Evolutionary conservation across 2,888 invertebrate species (phyloP), one percentile per base, ranked within the genome.

Genomic region (Encarsia formosa): DNA sequence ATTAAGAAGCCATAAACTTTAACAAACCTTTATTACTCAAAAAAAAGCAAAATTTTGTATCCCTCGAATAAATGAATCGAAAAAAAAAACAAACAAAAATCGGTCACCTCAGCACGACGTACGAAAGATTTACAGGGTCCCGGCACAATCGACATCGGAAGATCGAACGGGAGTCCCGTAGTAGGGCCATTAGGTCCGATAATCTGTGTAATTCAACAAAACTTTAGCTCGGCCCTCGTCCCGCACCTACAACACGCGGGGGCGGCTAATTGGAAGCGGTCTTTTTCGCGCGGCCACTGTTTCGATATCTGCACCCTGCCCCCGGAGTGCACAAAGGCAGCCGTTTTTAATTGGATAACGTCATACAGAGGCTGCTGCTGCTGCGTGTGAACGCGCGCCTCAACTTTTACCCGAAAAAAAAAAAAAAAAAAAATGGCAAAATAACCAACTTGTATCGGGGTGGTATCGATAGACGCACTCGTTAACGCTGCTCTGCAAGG

Each of bases 281-380:
- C 61, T 63, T 64, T 58, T 31, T 26, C 43, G 53, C 59, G 54
- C 54, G 59, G 59, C n/a, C n/a, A n/a, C n/a, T n/a, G n/a, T 59
- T 59, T 60, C 62, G 52, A 11, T 34, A 9, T 5, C 6, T 34
- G 9, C 34, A 15, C 34, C 26, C 26, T 11, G 26, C 26, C 61
- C 61, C 18, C 63, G 62, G 59, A 57, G 61, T 62, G 61, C 63
- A 66, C 67, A 68, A 64, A 68, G 65, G 64, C 61, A 62, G 62
- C 62, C n/a, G n/a, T 67, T 69, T 70, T 71, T 70, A 71, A 71
- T 71, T 71, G 71, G 70, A 70, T 69, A 69, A 66, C 68, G 66
- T 69, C 66, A 64, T 64, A 63, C 64, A 63, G 64, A 62, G 63
- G 60, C 63, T 59, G n/a, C n/a, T n/a, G n/a, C n/a, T n/a, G n/a